Evolutionary conservation across 2,113 vertebrate genomes (phyloP).

Genomic region (Elaphurus davidianus): DNA sequence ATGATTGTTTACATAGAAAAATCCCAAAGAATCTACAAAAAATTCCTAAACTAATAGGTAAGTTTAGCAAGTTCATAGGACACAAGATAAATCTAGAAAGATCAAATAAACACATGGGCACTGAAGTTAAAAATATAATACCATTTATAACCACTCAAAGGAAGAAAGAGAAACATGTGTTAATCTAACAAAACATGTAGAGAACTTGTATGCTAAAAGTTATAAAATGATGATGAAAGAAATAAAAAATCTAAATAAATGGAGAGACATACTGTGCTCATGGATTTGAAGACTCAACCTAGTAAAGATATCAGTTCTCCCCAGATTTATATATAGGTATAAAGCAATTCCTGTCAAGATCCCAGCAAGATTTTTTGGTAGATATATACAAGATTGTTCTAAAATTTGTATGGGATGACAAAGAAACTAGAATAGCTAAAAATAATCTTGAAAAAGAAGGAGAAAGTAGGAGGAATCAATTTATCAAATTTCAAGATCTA

Average conservation of each 20-base stretch:
- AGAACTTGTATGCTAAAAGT: background rate
- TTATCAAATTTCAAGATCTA: background rate
- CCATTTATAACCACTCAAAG: background rate
- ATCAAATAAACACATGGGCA: background rate
- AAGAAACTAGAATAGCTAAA: background rate
- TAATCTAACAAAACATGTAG: background rate
- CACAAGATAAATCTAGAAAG: background rate
- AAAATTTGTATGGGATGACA: background rate
- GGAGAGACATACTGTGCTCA: background rate
- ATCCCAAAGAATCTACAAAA: conserved; percentile 32
- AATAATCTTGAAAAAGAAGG: background rate
- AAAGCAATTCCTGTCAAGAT: background rate
- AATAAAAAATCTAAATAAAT: background rate
- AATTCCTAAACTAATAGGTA: background rate
- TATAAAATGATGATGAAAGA: background rate
- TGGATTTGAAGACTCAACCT: background rate
- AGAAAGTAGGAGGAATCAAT: background rate
- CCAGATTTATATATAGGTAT: background rate
- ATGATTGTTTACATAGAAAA: background rate
- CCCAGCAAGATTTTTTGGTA: background rate
- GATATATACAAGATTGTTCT: background rate
- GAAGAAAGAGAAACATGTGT: background rate
- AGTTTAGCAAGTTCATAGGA: background rate
- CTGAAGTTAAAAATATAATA: background rate
- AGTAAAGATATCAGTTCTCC: background rate